A percentile compares a stretch with the other conserved stretches of the same genome.
phyloP scores from a whole-genome alignment of 2,888 invertebrate genomes.

The Acrocera orbiculus region DNA sequence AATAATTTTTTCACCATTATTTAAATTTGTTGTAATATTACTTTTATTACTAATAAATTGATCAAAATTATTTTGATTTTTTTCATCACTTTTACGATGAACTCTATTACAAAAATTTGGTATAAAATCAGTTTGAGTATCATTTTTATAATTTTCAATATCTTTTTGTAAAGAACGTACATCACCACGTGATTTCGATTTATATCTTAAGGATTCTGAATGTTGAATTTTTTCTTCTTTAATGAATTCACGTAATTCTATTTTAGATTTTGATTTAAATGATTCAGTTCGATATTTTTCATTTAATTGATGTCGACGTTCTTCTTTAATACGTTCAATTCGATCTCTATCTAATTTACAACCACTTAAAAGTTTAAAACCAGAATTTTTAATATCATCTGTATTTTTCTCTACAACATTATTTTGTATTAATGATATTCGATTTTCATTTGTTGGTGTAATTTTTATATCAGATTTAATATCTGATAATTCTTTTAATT shows the following conservation, averaged over 20 bases:
- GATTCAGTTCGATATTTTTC: slow-evolving; percentile 76
- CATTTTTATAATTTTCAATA: slow-evolving; percentile 24
- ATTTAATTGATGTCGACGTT: slow-evolving; percentile 63
- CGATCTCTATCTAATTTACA: slow-evolving; percentile 55
- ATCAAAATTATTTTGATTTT: slow-evolving; percentile 27
- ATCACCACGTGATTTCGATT: slow-evolving; percentile 29
- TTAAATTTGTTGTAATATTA: slow-evolving; percentile 3
- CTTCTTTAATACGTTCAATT: slow-evolving; percentile 81
- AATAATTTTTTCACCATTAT: slow-evolving; percentile 4
- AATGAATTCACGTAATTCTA: slow-evolving; percentile 22
- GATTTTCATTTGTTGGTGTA: slow-evolving; percentile 43
- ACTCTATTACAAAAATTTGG: slow-evolving; percentile 14
- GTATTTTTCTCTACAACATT: slow-evolving; percentile 17
- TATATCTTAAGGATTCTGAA: slow-evolving; percentile 24
- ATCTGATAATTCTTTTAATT: slow-evolving; percentile 9
- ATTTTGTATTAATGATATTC: slow-evolving; percentile 40
- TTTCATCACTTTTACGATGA: slow-evolving; percentile 30
- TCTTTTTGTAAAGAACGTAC: slow-evolving; percentile 24
- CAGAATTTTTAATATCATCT: slow-evolving; percentile 26
- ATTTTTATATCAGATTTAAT: slow-evolving; percentile 21
- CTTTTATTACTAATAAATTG: slow-evolving; percentile 9
- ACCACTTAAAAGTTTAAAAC: slow-evolving; percentile 32
- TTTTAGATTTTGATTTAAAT: slow-evolving; percentile 39
- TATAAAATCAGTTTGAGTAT: slow-evolving; percentile 5
- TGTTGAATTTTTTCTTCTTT: slow-evolving; percentile 23